Base-by-base conservation (phyloP, 2,888 invertebrate species). In the Seira musarum region DNA sequence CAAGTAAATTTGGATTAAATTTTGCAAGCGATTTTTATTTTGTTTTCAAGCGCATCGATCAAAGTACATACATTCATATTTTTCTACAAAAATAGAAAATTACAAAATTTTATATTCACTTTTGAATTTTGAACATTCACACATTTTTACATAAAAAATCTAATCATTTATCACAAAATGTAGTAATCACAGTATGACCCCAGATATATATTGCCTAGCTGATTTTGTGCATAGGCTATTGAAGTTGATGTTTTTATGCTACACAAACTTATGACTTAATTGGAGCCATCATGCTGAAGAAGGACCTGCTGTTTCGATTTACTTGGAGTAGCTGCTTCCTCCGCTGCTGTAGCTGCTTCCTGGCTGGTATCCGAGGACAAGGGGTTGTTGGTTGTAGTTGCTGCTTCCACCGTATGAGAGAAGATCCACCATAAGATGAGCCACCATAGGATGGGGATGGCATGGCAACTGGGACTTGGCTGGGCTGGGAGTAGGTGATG, bases 401-500 rank as follows among this genome's bases (percentile, higher is more conserved):
- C 66, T 63, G 77, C 60, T 40, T 40, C 67, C 61, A n/a, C n/a
- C 61, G 17, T 73, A 46, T 21, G 49, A 40, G 24, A 17, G 30
- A 30, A 25, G 66, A 40, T 40, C 53, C 68, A 2, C 53, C 49
- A 24, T 68, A 66, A 24, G 53, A 49, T 15, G 66, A 66, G n/a
- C 15, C 15, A 1, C 66, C 46, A 53, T 13, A 13, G 17, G 46
- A 77, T 19, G 3, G 24, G 63, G 77, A 24, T 25, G 49, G 65
- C 64, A 68, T 80, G 67, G 74, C 80, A 13, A 70, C 65, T 35
- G 80, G 60, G 17, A 80, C 80, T 24, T 30, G 53, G 49, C 25
- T 40, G 22, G 81, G 81, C 13, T 61, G 57, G 30, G 81, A 68
- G 76, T 81, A 81, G 71, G 81, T 81, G 67, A 81, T 64, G 63